phyloP scores from a whole-genome alignment of 2,888 invertebrate species.

The Cylindroiulus punctatus region DNA sequence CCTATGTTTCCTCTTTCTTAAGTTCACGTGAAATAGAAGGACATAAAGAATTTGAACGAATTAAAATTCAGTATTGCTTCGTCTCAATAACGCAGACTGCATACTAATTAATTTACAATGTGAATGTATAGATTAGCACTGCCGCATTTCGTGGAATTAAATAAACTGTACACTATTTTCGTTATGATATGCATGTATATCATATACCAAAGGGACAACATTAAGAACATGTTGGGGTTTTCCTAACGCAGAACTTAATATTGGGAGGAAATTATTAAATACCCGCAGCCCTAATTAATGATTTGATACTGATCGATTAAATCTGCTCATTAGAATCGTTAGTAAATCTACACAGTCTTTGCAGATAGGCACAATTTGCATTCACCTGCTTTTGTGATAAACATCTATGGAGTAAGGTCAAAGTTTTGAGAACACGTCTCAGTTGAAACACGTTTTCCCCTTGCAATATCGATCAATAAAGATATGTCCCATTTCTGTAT shows the following conservation, averaged over 20 bases:
- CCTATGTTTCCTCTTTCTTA: too few species aligned
- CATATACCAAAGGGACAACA: neutral
- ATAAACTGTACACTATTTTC: neutral
- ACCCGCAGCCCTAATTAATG: neutral
- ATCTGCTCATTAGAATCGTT: slow-evolving; percentile 7
- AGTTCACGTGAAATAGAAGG: neutral
- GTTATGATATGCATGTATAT: neutral
- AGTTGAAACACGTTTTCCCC: neutral
- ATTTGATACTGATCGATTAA: neutral
- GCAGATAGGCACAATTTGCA: neutral
- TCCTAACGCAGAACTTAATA: too few species aligned
- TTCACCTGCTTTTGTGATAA: neutral
- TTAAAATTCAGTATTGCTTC: neutral
- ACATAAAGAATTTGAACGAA: neutral
- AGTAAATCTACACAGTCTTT: neutral
- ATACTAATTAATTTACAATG: neutral
- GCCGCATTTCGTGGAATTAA: neutral
- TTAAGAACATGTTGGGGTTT: neutral
- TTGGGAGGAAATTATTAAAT: neutral
- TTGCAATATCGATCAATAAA: neutral
- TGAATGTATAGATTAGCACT: neutral
- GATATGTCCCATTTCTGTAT: neutral
- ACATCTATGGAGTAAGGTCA: neutral
- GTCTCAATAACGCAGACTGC: neutral
- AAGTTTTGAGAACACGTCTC: neutral